phyloP scores from a whole-genome alignment of 2,797 vertebrate genomes.

The Microhierax caerulescens region DNA sequence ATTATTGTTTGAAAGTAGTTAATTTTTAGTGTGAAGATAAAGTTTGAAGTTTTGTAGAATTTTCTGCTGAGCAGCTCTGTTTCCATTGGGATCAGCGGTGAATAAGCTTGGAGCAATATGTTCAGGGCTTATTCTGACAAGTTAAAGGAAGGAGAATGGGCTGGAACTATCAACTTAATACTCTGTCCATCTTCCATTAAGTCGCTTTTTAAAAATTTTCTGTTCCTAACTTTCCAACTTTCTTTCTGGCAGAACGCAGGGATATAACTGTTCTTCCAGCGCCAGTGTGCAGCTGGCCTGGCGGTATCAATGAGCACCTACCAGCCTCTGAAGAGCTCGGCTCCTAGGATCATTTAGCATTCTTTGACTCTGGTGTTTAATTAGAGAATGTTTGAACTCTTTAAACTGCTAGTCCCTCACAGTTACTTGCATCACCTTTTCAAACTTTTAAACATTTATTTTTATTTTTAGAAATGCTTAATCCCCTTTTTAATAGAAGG shows the following conservation, averaged over 20 bases:
- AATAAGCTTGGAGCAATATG: background rate
- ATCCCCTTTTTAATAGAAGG: conserved; percentile 74
- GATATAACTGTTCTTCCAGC: background rate
- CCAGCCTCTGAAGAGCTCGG: background rate
- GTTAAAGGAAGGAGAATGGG: background rate
- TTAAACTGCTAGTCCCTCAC: conserved; percentile 20
- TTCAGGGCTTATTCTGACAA: background rate
- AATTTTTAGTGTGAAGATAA: background rate
- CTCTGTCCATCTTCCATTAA: background rate
- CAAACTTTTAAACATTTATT: conserved; percentile 63
- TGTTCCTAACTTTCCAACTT: background rate
- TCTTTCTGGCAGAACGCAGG: background rate
- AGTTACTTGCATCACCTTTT: conserved; percentile 36
- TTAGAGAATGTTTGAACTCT: conserved; percentile 43
- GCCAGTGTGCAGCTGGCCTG: background rate
- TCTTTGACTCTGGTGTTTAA: conserved; percentile 13
- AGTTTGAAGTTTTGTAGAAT: background rate
- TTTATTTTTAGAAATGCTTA: conserved; percentile 70
- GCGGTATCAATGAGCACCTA: background rate
- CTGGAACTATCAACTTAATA: background rate
- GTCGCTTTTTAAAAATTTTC: background rate
- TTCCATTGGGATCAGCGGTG: background rate
- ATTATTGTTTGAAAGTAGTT: background rate
- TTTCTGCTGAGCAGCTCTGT: background rate
- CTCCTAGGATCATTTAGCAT: conserved; percentile 12